phyloP scores from a whole-genome alignment of 2,888 invertebrate species.

The Latrodectus hesperus region DNA sequence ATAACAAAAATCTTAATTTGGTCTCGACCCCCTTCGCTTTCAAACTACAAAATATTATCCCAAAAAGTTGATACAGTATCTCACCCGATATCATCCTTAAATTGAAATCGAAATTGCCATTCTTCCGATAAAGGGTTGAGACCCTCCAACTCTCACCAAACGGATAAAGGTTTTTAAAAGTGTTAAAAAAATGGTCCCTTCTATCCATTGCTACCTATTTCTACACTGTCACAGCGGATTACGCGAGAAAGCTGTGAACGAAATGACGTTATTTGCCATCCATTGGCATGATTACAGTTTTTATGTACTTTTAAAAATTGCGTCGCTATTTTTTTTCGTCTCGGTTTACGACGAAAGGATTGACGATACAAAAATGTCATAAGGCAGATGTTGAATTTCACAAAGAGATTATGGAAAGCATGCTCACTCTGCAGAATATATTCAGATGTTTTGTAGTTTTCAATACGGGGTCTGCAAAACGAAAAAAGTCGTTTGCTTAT shows the following conservation, averaged over 20 bases:
- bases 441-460: background rate
- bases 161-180: conserved; percentile 1
- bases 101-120: conserved; percentile 29
- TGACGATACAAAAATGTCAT: background rate
- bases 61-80: conserved; percentile 14
- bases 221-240: conserved; percentile 40
- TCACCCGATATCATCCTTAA: conserved; percentile 20
- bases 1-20: no score
- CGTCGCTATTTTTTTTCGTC: background rate
- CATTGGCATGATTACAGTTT: conserved; percentile 7
- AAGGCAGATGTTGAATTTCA: conserved; percentile 21
- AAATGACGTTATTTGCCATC: conserved; percentile 58
- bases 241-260: conserved; percentile 15
- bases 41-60: conserved; percentile 9
- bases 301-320: conserved; percentile 10
- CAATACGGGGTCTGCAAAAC: background rate
- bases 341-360: background rate
- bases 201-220: conserved; percentile 22
- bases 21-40: no score
- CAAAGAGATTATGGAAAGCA: conserved; percentile 6
- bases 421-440: background rate
- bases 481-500: background rate
- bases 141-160: background rate
- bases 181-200: conserved; percentile 10
- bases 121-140: conserved; percentile 13